A percentile compares a stretch with the other conserved stretches of the same genome.
These are phyloP conservation scores for Lagria hirta DNA, from an alignment of 2,888 invertebrate species.

Conservation along the genomic window DNA sequence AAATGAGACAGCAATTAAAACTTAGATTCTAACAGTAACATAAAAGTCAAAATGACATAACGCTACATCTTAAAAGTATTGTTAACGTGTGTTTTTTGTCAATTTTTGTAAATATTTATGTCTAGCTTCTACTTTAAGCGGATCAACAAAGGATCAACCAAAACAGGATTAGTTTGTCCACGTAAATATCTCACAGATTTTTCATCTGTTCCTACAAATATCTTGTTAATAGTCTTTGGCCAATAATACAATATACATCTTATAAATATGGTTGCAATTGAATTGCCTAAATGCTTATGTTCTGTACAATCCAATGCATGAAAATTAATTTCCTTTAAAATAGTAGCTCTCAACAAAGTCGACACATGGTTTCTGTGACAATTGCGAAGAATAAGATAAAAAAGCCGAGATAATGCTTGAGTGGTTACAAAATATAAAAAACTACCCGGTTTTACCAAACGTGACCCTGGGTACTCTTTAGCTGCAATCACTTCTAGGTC, in stretches of 20 bases:
- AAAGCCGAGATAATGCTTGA: constrained; percentile 8
- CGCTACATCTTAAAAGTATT: too few relatives aligned
- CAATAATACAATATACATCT: constrained; percentile 11
- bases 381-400: constrained; percentile 6
- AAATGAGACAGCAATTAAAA: too few relatives aligned
- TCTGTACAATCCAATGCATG: constrained; percentile 3
- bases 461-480: constrained; percentile 8
- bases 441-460: constrained; percentile 13
- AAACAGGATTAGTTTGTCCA: not conserved
- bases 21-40: too few relatives aligned
- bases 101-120: constrained; percentile 6
- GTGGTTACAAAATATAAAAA: too few relatives aligned
- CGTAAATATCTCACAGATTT: constrained; percentile 8
- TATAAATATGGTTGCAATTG: constrained; percentile 10
- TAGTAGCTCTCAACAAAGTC: constrained; percentile 2
- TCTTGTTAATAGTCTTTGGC: constrained; percentile 9
- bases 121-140: constrained; percentile 10
- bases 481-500: constrained; percentile 8
- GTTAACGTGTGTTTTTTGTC: too few relatives aligned
- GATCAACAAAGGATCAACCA: constrained; percentile 6
- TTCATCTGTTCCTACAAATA: constrained; percentile 11
- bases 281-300: constrained; percentile 10
- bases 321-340: constrained; percentile 9
- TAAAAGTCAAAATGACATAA: too few relatives aligned
- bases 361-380: constrained; percentile 5